Evolutionary conservation across 2,113 vertebrate species (phyloP), one percentile per base, ranked within the genome.

Genomic region (Oceanodroma tethys): DNA sequence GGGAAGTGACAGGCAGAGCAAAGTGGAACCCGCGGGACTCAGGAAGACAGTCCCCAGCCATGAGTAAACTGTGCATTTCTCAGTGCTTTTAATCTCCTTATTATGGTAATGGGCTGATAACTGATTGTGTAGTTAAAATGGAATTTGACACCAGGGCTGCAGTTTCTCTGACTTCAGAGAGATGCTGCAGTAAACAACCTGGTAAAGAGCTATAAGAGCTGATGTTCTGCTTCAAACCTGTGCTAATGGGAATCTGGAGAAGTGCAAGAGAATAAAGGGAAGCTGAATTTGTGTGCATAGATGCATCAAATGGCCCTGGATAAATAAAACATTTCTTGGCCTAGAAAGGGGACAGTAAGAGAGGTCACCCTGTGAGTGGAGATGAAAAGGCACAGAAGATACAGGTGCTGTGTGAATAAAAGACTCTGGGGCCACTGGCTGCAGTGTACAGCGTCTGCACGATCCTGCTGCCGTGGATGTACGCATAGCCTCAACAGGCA

Each of bases 31-130:
- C 1, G 27, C 2, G 25, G 65, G 66, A 70, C 60, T 75, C 0
- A 0, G 52, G 12, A 82, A 95, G 53, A 56, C 27, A 87, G 60
- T 95, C 91, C 76, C 91, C 40, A 95, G 81, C 70, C 81, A 53
- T 23, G 58, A 82, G 56, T 42, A 85, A 96, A 87, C 40, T 27
- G 58, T 76, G 84, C 60, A 43, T 60, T 96, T 95, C 93, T 89
- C 83, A 92, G 89, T 0, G 1, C 84, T 95, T 95, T 97, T 95
- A 97, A 94, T 96, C 88, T 87, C 80, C 95, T 93, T 97, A 87
- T 97, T 97, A 95, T 93, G 91, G 72, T 96, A 96, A 97, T 95
- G 40, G 94, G 80, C 94, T 95, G 88, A 81, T 95, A 96, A 95
- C 94, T 95, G 89, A 96, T 93, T 89, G 88, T 91, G 73, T 87